Evolutionary conservation across 2,113 vertebrate genomes (phyloP), one percentile per base, ranked within the genome.

Genomic region (Protobothrops flavoviridis): DNA sequence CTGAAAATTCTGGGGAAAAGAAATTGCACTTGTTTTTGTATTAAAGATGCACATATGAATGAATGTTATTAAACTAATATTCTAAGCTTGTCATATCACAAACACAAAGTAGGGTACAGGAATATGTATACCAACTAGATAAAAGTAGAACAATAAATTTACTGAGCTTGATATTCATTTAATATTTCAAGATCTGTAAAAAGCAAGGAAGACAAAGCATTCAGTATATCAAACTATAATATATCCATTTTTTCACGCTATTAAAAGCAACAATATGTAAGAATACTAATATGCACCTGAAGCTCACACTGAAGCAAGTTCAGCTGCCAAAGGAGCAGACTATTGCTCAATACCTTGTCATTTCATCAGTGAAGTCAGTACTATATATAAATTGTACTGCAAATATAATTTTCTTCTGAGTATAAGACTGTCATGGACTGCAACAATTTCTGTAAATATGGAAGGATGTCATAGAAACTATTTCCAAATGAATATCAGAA

Each of bases 1-100:
- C 89, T 93, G 91, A 50, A 50, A 85, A 53, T 94, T 94, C 61
- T 26, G 91, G 20, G 91, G 85, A 89, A 74, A 74, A 85, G 90
- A 91, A 87, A 90, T 87, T 24, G 74, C 55, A 17, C 24, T 33
- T 39, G 90, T 89, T 69, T 92, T 91, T 89, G 0, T 48, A 93
- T 87, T 55, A 50, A 89, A 89, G 50, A 20, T 94, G 55, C n/a
- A 92, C 10, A 88, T 20, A 69, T 17, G 29, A 87, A 1, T 24
- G 64, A 91, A 87, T 93, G 43, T 52, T 3, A 61, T 53, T 89
- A 90, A 86, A 89, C 57, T 11, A 43, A 0, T 64, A 92, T 33
- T 0, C 52, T 85, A 61, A 91, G 17, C 55, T 74, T 39, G 15
- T 74, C 92, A 89, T 90, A 15, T 45, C 20, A 45, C 6, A 48